Evolutionary conservation across 2,888 invertebrate genomes (phyloP).

Genomic region (Scaeva pyrastri): DNA sequence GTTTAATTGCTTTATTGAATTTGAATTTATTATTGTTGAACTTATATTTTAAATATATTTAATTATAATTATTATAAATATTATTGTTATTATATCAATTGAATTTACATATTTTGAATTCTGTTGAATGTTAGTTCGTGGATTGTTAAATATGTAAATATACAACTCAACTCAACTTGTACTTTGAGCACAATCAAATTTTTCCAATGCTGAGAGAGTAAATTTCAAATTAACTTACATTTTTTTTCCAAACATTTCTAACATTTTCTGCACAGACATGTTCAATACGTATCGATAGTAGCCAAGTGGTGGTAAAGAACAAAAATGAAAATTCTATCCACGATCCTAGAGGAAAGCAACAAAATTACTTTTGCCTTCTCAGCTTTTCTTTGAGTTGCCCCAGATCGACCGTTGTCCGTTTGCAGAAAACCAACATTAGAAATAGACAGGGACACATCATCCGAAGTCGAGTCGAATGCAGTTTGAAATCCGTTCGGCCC

Average conservation of each 20-base stretch:
- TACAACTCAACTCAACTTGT: no score
- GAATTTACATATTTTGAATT: no score
- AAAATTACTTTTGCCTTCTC: slow-evolving; percentile 79
- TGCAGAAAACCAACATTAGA: neutral
- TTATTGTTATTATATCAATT: no score
- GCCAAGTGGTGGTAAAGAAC: slow-evolving; percentile 4
- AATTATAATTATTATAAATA: no score
- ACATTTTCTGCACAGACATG: neutral
- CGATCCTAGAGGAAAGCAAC: slow-evolving; percentile 78
- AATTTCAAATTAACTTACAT: no score
- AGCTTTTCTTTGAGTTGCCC: slow-evolving; percentile 76
- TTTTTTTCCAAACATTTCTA: neutral
- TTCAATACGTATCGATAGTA: neutral
- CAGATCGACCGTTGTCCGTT: slow-evolving; percentile 45
- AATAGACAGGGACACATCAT: slow-evolving; percentile 41
- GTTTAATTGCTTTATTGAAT: no score
- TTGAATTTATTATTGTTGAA: no score
- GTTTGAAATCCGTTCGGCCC: slow-evolving; percentile 34
- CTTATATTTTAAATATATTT: no score
- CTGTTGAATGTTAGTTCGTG: no score
- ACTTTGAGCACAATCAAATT: no score
- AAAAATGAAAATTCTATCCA: slow-evolving; percentile 69
- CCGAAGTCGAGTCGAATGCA: slow-evolving; percentile 46
- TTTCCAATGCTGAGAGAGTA: no score
- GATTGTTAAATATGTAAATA: no score